Base-by-base conservation (phyloP, 1,140 invertebrate species). In the Protaetia brevitarsis region DNA sequence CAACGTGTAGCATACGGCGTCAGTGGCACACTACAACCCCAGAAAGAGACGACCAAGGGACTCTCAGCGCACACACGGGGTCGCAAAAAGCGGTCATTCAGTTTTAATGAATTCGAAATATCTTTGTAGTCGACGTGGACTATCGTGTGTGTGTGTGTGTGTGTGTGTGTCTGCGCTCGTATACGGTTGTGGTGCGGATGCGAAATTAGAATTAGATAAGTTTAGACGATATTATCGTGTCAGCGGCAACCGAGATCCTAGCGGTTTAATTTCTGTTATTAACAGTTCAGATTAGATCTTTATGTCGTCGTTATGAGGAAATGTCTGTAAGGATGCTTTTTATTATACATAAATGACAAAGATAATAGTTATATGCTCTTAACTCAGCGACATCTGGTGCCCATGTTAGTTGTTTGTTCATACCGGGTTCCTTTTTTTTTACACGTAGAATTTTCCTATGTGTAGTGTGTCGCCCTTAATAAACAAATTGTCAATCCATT, bases 91-190 rank as follows among this genome's bases (percentile, higher is more conserved):
- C n/a, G 41, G 41, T 19, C 41, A 45, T 45, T 45, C 13, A 10
- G 13, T 45, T 45, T 45, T 45, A 45, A 45, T 45, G 41, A 45
- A 45, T 45, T 45, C 41, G 41, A 45, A 45, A 45, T 45, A 23
- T 45, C 41, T 45, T 45, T 45, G 41, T 45, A 45, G 41, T 13
- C 3, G 41, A 21, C 41, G 41, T 45, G 8, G 16, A 21, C 10
- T 45, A n/a, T n/a, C n/a, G 5, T 19, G 41, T 2, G 13, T 21
- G 41, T 45, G n/a, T n/a, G n/a, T n/a, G n/a, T n/a, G n/a, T n/a
- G n/a, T n/a, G n/a, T n/a, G n/a, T n/a, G n/a, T n/a, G n/a, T 45
- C 23, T 45, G 41, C 16, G 41, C 16, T 45, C 41, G n/a, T 45
- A 13, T 19, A 45, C 23, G 41, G 41, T 5, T 8, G 13, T 21